phyloP scores from a whole-genome alignment of 2,113 vertebrate genomes.

The Tupaia tana region DNA sequence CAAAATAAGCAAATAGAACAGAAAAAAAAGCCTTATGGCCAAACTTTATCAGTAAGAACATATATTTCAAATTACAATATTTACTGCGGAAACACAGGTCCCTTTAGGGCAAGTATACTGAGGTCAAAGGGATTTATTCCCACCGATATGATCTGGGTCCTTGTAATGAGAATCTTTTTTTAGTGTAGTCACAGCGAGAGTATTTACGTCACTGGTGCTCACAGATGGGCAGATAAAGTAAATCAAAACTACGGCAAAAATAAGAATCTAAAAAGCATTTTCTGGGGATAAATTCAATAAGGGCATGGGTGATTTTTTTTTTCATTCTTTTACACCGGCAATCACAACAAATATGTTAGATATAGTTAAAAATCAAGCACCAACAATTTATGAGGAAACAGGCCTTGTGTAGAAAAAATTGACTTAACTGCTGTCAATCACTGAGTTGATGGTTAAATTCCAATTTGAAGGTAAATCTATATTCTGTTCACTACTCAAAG shows the following conservation, averaged over 20 bases:
- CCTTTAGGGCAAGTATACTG: not conserved
- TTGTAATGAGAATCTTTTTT: conserved; percentile 45
- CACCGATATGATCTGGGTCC: conserved; percentile 55
- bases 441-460: not conserved
- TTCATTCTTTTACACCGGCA: not conserved
- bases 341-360: not conserved
- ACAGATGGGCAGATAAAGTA: conserved; percentile 55
- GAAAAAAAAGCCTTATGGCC: not conserved
- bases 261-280: conserved; percentile 18
- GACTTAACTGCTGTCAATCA: not conserved
- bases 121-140: not conserved
- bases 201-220: conserved; percentile 40
- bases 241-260: conserved; percentile 46
- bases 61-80: not conserved
- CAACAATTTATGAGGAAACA: not conserved
- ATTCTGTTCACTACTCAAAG: not conserved
- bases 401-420: not conserved
- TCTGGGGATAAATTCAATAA: not conserved
- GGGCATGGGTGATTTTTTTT: not conserved
- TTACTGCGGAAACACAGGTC: not conserved
- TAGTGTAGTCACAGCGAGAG: not conserved
- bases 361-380: conserved; percentile 13
- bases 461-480: not conserved
- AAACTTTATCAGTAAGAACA: not conserved
- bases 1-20: not conserved